Base-by-base conservation (phyloP, 2,797 vertebrate species). In the Onychomys leucogaster region DNA sequence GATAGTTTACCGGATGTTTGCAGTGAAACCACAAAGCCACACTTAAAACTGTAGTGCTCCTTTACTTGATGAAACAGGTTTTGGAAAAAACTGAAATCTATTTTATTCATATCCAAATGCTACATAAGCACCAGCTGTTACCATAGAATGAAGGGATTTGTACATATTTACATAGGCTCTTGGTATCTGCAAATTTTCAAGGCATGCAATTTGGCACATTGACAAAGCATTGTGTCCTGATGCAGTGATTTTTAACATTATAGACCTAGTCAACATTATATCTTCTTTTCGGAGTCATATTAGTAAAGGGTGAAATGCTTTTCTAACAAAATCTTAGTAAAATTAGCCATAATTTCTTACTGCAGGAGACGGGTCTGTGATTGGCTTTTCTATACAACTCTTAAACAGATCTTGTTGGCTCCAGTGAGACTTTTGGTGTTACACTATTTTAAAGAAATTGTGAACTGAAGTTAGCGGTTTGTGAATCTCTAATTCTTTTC, bases 361-460 rank as follows among this genome's bases (percentile, higher is more conserved):
- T 87, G 41, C 1, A 82, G 8, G 49, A 41, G 11, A 83, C 29
- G 81, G 13, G 65, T 49, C 1, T 49, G 59, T 0, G 59, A 29
- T 21, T 89, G 23, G 5, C 17, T 49, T 90, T 52, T 23, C 43
- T 69, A 81, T 73, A 21, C 9, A 78, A 27, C 78, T n/a, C 63
- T 89, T 77, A 34, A 92, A 59, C 5, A 86, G 69, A 52, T 34
- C 27, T 49, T 78, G 55, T 57, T 73, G 14, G 14, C 77, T 71
- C 90, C 29, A 27, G 7, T 94, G 34, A 95, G 9, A 16, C 13
- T 90, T 77, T 94, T 23, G 80, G 27, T 96, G 32, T 80, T 89
- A 67, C 3, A n/a, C 43, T 78, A 90, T 91, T 95, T 95, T 67
- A 94, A 78, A 75, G 86, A 96, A 90, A 67, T 77, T 49, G 29